These are phyloP conservation scores for Sussaba pulchella DNA, from an alignment of 2,888 invertebrate species.

Conservation along the genomic window DNA sequence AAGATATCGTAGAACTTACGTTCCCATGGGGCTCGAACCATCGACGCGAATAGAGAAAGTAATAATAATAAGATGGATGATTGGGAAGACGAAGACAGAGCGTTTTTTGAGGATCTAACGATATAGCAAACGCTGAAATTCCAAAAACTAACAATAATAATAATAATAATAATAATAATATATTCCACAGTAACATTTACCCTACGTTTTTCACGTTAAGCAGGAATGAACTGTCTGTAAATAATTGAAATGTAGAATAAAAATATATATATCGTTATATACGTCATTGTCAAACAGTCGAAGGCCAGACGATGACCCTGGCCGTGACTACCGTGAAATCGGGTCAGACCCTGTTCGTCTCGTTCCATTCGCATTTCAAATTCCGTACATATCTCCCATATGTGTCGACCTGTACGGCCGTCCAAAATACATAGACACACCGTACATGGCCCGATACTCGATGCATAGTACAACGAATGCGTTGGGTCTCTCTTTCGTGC, in stretches of 20 bases:
- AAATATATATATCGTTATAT: too few relatives aligned
- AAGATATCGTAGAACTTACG: conserved; percentile 14
- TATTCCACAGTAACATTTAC: too few relatives aligned
- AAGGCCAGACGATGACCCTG: conserved; percentile 75
- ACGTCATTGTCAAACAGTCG: conserved; percentile 67
- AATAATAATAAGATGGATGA: not conserved
- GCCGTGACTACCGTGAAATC: conserved; percentile 74
- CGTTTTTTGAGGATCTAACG: too few relatives aligned
- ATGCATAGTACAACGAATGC: not conserved
- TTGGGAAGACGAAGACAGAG: not conserved
- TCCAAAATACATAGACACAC: conserved; percentile 18
- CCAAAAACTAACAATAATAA: too few relatives aligned
- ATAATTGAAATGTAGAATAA: too few relatives aligned
- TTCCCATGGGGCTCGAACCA: conserved; percentile 16
- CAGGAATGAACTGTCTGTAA: too few relatives aligned
- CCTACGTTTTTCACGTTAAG: too few relatives aligned
- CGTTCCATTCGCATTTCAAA: conserved; percentile 66
- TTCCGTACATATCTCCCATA: conserved; percentile 49
- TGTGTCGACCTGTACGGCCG: conserved; percentile 1
- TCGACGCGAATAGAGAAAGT: not conserved
- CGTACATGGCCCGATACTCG: not conserved
- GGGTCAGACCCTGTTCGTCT: conserved; percentile 78
- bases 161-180: too few relatives aligned
- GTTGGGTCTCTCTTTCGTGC: conserved; percentile 18
- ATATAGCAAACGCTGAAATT: too few relatives aligned